Evolutionary conservation across 2,888 invertebrate genomes (phyloP).

Genomic region (Pocota personata): DNA sequence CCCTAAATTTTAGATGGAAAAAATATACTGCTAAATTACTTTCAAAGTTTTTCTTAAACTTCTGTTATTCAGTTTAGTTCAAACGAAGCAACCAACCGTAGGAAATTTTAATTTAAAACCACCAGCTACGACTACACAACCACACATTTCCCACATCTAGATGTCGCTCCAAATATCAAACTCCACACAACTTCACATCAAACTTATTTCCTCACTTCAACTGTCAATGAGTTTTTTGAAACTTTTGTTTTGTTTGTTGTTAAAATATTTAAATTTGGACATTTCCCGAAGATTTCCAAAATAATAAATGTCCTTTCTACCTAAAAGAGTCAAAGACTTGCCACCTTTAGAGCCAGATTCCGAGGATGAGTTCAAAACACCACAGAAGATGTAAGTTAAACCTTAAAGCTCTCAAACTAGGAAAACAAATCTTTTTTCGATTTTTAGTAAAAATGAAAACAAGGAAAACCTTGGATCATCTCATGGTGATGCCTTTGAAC

Average conservation of each 20-base stretch:
- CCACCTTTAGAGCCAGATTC: constrained; percentile 80
- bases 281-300: neutral
- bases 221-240: constrained; percentile 42
- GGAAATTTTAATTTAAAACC: too few relatives aligned
- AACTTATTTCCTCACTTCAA: neutral
- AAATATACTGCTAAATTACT: too few relatives aligned
- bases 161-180: constrained; percentile 3
- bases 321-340: constrained; percentile 80
- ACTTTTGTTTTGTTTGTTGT: constrained; percentile 52
- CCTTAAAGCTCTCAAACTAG: neutral
- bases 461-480: constrained; percentile 9
- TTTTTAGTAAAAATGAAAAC: constrained; percentile 36
- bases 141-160: neutral
- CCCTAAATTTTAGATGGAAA: too few relatives aligned
- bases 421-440: neutral
- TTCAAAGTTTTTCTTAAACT: too few relatives aligned
- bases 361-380: constrained; percentile 79
- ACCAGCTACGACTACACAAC: neutral
- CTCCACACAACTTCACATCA: constrained; percentile 22
- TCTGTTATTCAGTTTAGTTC: too few relatives aligned
- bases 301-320: constrained; percentile 77
- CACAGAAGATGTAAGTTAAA: constrained; percentile 74
- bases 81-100: too few relatives aligned
- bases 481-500: constrained; percentile 24
- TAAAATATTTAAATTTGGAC: neutral